Evolutionary conservation across 37 sponge, comb jelly and placozoan genomes (phyloP).

Genomic region (Beroe forskalii): DNA sequence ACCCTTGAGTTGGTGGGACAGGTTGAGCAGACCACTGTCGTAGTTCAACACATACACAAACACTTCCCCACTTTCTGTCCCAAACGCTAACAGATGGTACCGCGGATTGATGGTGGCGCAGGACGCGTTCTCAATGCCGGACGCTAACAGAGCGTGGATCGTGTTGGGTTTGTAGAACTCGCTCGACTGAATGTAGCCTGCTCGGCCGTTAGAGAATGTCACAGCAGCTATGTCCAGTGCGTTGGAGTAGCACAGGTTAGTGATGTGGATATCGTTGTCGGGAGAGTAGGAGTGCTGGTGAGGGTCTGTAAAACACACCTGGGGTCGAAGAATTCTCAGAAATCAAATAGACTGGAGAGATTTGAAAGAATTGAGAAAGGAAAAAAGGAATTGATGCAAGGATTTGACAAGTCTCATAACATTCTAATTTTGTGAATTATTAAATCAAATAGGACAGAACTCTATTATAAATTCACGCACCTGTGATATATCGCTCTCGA

Average conservation of each 20-base stretch:
- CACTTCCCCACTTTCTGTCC: constrained; percentile 23
- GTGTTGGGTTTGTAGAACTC: constrained; percentile 52
- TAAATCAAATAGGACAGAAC: too few species aligned
- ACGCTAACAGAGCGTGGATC: constrained; percentile 30
- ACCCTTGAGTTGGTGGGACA: constrained; percentile 17
- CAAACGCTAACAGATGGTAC: constrained; percentile 33
- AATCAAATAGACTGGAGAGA: too few species aligned
- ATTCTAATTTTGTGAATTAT: too few species aligned
- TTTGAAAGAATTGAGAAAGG: too few species aligned
- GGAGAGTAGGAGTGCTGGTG: constrained; percentile 44
- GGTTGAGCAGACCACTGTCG: constrained; percentile 36
- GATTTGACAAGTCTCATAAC: too few species aligned
- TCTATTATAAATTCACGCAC: too few species aligned
- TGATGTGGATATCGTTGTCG: constrained; percentile 38
- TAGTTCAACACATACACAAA: constrained; percentile 45
- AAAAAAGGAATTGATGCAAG: too few species aligned
- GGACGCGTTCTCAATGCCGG: not conserved
- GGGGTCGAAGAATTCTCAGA: too few species aligned
- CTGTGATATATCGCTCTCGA: not conserved
- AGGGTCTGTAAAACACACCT: constrained; percentile 39
- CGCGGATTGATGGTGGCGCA: constrained; percentile 52
- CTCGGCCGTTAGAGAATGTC: constrained; percentile 54
- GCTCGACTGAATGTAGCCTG: constrained; percentile 12
- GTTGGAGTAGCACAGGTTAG: constrained; percentile 7
- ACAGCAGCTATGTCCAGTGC: constrained; percentile 54